Evolutionary conservation across 1,140 invertebrate species (phyloP).

Genomic region (Hesperophylax magnus): DNA sequence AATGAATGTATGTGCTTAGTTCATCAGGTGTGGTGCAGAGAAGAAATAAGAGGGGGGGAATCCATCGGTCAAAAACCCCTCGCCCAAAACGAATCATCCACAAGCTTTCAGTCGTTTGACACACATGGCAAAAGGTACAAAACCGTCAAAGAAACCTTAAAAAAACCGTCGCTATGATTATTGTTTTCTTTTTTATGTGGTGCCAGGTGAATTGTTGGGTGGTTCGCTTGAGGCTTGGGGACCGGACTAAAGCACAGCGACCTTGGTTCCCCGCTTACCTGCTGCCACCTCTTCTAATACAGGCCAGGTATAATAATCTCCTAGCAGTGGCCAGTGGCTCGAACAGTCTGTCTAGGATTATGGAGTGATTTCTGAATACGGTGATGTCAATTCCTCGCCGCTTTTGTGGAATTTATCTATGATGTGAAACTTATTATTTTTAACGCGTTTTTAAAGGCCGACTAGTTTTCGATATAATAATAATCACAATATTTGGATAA

Average conservation of each 20-base stretch:
- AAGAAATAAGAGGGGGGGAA: neutral
- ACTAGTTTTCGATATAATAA: too few species aligned
- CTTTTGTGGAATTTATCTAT: too few species aligned
- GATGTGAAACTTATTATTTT: too few species aligned
- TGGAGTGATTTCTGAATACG: too few species aligned
- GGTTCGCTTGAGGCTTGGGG: neutral
- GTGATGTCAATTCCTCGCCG: too few species aligned
- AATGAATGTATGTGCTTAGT: too few species aligned
- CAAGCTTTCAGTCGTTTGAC: too few species aligned
- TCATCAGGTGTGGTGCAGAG: neutral
- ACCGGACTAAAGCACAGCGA: neutral
- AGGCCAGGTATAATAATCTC: too few species aligned
- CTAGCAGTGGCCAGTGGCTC: too few species aligned
- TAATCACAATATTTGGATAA: too few species aligned
- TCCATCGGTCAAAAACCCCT: slow-evolving; percentile 10
- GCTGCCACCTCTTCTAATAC: neutral
- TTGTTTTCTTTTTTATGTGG: neutral
- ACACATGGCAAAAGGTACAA: neutral
- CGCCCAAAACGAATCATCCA: neutral
- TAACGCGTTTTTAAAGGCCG: too few species aligned
- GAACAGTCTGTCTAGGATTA: too few species aligned
- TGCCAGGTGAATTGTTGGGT: neutral
- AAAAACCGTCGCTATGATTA: neutral
- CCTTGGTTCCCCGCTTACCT: neutral
- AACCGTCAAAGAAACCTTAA: neutral